Evolutionary conservation across 2,113 vertebrate species (phyloP).

Genomic region (Alaudala cheleensis): DNA sequence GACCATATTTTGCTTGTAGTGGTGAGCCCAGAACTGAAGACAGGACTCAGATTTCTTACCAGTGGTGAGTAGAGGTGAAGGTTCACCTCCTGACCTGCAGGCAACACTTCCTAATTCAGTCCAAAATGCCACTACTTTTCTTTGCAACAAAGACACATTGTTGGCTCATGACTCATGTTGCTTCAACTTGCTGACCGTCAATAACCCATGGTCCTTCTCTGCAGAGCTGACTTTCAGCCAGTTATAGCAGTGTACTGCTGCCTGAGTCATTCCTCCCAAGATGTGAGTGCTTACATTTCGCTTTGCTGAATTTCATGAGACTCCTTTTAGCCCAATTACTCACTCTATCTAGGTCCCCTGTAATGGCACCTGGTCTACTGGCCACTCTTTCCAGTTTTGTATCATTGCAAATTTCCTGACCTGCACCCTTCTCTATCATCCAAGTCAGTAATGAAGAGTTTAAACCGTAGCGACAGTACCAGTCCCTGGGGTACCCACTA

Average conservation of each 20-base stretch:
- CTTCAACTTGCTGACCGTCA: not conserved
- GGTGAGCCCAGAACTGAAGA: not conserved
- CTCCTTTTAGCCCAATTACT: not conserved
- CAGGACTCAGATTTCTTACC: not conserved
- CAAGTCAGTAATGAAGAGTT: not conserved
- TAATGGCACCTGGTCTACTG: not conserved
- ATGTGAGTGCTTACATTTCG: not conserved
- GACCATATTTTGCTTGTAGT: not conserved
- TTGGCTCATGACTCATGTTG: not conserved
- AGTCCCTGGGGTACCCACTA: not conserved
- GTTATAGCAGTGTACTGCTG: not conserved
- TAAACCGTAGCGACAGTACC: not conserved
- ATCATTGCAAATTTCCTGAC: not conserved
- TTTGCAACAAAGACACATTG: not conserved
- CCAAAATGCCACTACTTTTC: not conserved
- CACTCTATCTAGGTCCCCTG: not conserved
- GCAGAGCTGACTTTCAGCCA: not conserved
- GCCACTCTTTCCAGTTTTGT: not conserved
- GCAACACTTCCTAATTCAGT: not conserved
- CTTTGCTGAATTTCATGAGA: not conserved
- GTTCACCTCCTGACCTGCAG: not conserved
- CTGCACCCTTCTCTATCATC: not conserved
- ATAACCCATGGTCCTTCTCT: not conserved
- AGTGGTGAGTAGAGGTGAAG: not conserved
- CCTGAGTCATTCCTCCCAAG: not conserved